These are phyloP conservation scores for Orthonevra nobilis DNA, from an alignment of 2,888 invertebrate genomes.

Conservation along the genomic window DNA sequence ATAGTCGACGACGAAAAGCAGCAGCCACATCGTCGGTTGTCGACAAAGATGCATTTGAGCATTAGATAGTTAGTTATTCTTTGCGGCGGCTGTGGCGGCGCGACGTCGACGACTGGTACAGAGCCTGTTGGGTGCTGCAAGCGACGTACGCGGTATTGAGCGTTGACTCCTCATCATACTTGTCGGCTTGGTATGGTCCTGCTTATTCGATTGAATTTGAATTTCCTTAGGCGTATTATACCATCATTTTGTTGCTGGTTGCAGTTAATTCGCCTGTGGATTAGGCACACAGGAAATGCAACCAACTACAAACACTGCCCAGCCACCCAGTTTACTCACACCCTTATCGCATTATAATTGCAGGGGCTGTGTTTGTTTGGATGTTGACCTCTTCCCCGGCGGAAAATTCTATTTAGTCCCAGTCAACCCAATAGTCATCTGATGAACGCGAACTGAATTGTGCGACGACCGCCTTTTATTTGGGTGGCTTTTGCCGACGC, in stretches of 20 bases:
- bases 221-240: constrained; percentile 65
- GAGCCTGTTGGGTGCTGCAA: constrained; percentile 14
- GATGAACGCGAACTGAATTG: constrained; percentile 5
- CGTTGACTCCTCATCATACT: constrained; percentile 16
- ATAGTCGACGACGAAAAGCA: not conserved
- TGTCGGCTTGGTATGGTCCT: constrained; percentile 1
- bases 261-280: constrained; percentile 62
- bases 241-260: constrained; percentile 20
- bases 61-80: constrained; percentile 66
- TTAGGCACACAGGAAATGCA: constrained; percentile 66
- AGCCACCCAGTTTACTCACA: not conserved
- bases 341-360: constrained; percentile 71
- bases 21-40: constrained; percentile 8
- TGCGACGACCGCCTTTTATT: constrained; percentile 29
- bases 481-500: not conserved
- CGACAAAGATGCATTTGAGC: constrained; percentile 61
- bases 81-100: constrained; percentile 28
- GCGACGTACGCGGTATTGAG: constrained; percentile 48
- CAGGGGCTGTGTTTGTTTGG: constrained; percentile 68
- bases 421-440: constrained; percentile 12
- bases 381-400: constrained; percentile 38
- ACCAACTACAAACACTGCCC: constrained; percentile 48
- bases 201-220: constrained; percentile 55
- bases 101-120: not conserved
- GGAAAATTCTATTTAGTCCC: constrained; percentile 13